These are phyloP conservation scores for Elachura formosa DNA, from an alignment of 2,113 vertebrate species.

Conservation along the genomic window DNA sequence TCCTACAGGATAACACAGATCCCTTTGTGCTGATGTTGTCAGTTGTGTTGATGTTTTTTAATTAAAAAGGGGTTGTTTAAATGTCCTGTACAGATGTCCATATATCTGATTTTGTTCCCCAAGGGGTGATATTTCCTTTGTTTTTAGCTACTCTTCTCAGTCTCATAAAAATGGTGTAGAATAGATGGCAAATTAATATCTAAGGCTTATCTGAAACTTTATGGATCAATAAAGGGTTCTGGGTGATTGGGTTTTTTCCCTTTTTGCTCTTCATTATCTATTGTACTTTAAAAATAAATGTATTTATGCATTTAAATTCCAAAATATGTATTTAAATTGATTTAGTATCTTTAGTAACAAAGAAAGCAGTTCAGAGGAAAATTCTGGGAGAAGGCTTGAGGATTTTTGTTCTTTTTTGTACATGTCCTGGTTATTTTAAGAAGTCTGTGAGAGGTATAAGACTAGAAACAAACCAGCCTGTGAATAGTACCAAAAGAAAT, in stretches of 20 bases:
- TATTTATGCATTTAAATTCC: neutral
- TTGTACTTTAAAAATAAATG: neutral
- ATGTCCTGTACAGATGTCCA: neutral
- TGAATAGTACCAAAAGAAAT: neutral
- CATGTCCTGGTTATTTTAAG: neutral
- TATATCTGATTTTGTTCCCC: neutral
- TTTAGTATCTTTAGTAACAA: neutral
- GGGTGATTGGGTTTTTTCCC: neutral
- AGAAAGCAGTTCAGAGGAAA: neutral
- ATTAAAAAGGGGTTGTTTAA: neutral
- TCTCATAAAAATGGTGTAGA: neutral
- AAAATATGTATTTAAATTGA: neutral
- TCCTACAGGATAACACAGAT: neutral
- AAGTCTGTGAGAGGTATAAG: neutral
- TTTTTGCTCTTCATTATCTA: neutral
- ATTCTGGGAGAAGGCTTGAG: rapidly evolving
- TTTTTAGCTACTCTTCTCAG: neutral
- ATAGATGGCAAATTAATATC: neutral
- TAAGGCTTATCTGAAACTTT: neutral
- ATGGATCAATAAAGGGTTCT: neutral
- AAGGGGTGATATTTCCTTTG: neutral
- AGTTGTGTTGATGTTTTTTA: too few species aligned
- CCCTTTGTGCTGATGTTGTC: neutral
- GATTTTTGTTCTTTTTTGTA: neutral
- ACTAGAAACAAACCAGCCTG: neutral